Evolutionary conservation across 2,113 vertebrate species (phyloP), one percentile per base, ranked within the genome.

Genomic region (Lathamus discolor): DNA sequence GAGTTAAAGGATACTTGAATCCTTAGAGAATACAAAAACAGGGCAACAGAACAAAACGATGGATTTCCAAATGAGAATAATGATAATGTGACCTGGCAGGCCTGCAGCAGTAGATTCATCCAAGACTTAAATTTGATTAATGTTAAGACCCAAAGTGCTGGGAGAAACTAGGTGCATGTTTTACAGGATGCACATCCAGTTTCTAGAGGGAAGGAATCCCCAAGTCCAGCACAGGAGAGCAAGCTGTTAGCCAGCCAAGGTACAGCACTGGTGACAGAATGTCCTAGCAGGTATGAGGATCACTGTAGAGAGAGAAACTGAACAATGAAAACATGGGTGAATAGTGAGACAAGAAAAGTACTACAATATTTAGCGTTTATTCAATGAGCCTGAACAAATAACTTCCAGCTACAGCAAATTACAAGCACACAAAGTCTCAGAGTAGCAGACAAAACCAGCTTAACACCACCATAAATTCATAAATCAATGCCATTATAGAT

Each of bases 291-390:
- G 95, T 90, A 95, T 95, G 97, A 97, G 92, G 92, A 92, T 72
- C 97, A 97, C 98, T 98, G 97, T 88, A 86, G 97, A 98, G 96
- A 98, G 96, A 98, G 91, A 98, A 98, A 98, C 97, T 98, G 97
- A 95, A 97, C 97, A 98, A 94, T 97, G 94, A 97, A 95, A 97
- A 95, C 93, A 88, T 33, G 52, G 63, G 95, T 96, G 97, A 97
- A 97, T 6, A 97, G 95, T 29, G 83, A 93, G 88, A 97, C 96
- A 86, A 73, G 90, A 79, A 78, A 93, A 97, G 52, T 24, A 96
- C 74, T 82, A 86, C 95, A 93, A 89, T 84, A 97, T 86, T 96
- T 51, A 97, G 91, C 92, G 95, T 97, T 95, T 78, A 92, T 70
- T 96, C 89, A 80, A 61, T 31, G 87, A 88, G 69, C 43, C 84